Percentiles rank a stretch among this genome's conserved stretches.
Conservation (phyloP, 2,888 invertebrate genomes). For the Anaspis maculata region DNA sequence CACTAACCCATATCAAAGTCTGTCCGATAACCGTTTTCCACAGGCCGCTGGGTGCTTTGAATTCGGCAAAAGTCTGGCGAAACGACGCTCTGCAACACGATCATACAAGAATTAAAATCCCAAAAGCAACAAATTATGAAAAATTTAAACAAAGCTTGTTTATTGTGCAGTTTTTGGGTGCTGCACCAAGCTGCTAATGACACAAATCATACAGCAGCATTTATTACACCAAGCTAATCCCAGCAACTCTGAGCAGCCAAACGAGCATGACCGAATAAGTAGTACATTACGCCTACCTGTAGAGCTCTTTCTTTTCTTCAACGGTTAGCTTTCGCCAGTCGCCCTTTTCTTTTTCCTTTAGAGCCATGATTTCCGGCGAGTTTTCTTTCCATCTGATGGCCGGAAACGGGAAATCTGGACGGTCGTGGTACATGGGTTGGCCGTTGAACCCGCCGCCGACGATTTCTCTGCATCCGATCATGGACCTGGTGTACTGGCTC, state of each 20-base stretch:
- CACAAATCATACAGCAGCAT: no score
- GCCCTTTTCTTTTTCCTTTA: constrained; percentile 86
- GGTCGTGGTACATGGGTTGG: constrained; percentile 67
- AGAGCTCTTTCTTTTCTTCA: constrained; percentile 88
- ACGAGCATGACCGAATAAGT: no score
- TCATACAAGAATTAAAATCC: no score
- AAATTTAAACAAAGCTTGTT: no score
- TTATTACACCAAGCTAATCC: no score
- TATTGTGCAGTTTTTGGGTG: no score
- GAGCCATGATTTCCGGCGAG: constrained; percentile 58
- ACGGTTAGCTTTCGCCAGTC: constrained; percentile 87
- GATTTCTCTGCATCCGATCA: constrained; percentile 76
- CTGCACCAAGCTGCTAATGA: no score
- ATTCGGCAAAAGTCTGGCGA: constrained; percentile 88
- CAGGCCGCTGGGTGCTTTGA: constrained; percentile 76
- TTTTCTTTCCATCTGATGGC: constrained; percentile 75
- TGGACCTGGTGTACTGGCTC: constrained; percentile 2
- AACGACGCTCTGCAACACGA: constrained; percentile 87
- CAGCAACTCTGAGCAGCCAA: no score
- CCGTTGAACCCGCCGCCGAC: constrained; percentile 86
- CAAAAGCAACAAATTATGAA: no score
- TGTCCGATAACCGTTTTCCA: constrained; percentile 71
- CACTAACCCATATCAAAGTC: constrained; percentile 38
- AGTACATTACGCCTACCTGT: no score
- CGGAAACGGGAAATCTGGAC: constrained; percentile 74